Evolutionary conservation across 2,113 vertebrate species (phyloP).

Genomic region (Monopterus albus): DNA sequence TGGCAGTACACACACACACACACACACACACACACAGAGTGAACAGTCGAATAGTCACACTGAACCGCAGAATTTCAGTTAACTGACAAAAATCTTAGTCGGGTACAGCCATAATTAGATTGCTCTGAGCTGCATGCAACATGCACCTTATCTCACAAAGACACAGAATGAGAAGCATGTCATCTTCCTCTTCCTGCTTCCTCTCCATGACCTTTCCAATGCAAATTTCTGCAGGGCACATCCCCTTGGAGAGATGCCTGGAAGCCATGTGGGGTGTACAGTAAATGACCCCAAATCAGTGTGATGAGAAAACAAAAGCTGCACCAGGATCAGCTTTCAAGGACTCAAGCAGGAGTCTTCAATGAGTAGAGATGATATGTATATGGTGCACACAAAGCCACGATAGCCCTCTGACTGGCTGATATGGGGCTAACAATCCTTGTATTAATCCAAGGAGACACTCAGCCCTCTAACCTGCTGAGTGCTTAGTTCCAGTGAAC

Average conservation of each 20-base stretch:
- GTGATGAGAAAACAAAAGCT: slow-evolving; percentile 35
- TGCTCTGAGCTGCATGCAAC: slow-evolving; percentile 38
- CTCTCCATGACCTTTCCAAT: slow-evolving; percentile 71
- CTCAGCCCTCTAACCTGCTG: slow-evolving; percentile 85
- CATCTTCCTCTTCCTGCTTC: slow-evolving; percentile 42
- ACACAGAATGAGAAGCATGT: slow-evolving; percentile 61
- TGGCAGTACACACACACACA: too few species aligned
- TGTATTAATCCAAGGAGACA: slow-evolving; percentile 84
- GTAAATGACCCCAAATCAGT: slow-evolving; percentile 29
- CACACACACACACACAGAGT: too few species aligned
- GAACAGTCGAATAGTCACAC: too few species aligned
- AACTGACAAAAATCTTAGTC: too few species aligned
- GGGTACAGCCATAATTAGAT: too few species aligned
- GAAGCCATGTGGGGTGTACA: neutral
- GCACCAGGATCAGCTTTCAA: slow-evolving; percentile 23
- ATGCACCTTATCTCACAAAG: slow-evolving; percentile 66
- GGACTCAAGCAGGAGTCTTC: slow-evolving; percentile 42
- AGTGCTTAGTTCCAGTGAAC: slow-evolving; percentile 85
- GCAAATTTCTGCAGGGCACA: slow-evolving; percentile 56
- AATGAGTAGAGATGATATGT: slow-evolving; percentile 42
- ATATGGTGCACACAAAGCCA: slow-evolving; percentile 33
- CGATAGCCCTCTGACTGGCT: slow-evolving; percentile 59
- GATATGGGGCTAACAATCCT: slow-evolving; percentile 77
- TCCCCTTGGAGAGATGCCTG: slow-evolving; percentile 33
- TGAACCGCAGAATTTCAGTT: too few species aligned